phyloP scores from a whole-genome alignment of 2,797 vertebrate genomes.

The Gila robusta region DNA sequence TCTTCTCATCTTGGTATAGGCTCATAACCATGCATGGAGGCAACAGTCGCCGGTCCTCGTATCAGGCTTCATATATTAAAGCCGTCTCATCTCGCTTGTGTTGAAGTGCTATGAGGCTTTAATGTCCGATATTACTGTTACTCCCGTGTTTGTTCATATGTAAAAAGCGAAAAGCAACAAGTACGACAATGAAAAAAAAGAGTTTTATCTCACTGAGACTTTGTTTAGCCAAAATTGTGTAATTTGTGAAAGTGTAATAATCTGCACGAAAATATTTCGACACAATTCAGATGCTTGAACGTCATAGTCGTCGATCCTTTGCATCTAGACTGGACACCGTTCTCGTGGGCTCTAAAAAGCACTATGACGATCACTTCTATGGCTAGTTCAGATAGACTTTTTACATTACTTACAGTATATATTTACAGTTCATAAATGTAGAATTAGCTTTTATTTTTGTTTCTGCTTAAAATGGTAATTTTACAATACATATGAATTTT shows the following conservation, averaged over 20 bases:
- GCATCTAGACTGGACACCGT: constrained; percentile 25
- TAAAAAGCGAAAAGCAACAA: constrained; percentile 64
- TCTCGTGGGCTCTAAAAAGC: constrained; percentile 31
- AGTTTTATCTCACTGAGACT: constrained; percentile 37
- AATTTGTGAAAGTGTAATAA: constrained; percentile 47
- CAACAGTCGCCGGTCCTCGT: constrained; percentile 16
- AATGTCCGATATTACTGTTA: constrained; percentile 35
- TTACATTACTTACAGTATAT: constrained; percentile 49
- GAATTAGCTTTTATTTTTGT: constrained; percentile 47
- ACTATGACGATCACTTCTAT: constrained; percentile 35
- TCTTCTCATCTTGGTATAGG: constrained; percentile 43
- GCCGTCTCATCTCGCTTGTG: constrained; percentile 40
- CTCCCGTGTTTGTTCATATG: constrained; percentile 54
- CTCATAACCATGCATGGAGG: constrained; percentile 33
- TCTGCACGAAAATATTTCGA: constrained; percentile 33
- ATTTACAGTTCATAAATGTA: constrained; percentile 39
- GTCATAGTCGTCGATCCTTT: constrained; percentile 26
- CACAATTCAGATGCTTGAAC: constrained; percentile 38
- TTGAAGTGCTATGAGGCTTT: constrained; percentile 37
- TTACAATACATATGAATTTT: constrained; percentile 78
- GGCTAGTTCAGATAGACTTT: constrained; percentile 39
- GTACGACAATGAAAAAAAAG: background rate
- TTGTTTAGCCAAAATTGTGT: constrained; percentile 37
- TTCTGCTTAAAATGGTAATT: constrained; percentile 54
- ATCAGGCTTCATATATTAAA: constrained; percentile 41